Base-by-base conservation (phyloP, 2,113 vertebrate species). In the Hepsetus odoe region DNA sequence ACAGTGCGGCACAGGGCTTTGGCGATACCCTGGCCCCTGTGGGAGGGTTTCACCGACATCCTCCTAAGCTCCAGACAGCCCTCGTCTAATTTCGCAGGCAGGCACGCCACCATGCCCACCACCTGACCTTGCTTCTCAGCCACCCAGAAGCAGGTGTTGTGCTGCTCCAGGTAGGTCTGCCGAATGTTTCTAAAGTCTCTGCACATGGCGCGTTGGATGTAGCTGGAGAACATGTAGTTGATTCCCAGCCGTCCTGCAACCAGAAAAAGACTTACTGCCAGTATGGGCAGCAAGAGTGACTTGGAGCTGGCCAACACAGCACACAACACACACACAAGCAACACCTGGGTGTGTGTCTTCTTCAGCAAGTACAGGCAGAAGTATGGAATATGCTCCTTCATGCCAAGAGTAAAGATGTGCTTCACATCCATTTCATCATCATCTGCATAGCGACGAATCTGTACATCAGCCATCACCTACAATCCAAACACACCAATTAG, bases 111-210 rank as follows among this genome's bases (percentile, higher is more conserved):
- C 0, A 73, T 89, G 49, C 82, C 93, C 32, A 93, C 91, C 78
- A 93, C 86, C n/a, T 30, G 82, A 0, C 88, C 92, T 0, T 93
- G 90, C 0, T n/a, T 82, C 33, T 93, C 93, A 0, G 90, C 93
- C 82, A 94, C 92, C 93, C 93, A 94, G 64, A 94, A 94, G 42
- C 91, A 91, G 0, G 90, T 76, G 84, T 90, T 84, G 26, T 84
- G 72, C 5, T 55, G 10, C 49, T 75, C 55, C 82, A 92, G 33
- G 84, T 93, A 94, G 56, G 64, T 78, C 16, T 87, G 74, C 0
- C 9, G 32, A 59, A 93, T 87, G 77, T 68, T 13, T 28, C 55
- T 46, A 5, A 94, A 84, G 85, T 94, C 93, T 24, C 75, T 77
- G n/a, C 20, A 70, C 18, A 92, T 44, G n/a, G 64, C 80, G 0